phyloP scores from a whole-genome alignment of 1,140 invertebrate species.

The Drosophila serrata region DNA sequence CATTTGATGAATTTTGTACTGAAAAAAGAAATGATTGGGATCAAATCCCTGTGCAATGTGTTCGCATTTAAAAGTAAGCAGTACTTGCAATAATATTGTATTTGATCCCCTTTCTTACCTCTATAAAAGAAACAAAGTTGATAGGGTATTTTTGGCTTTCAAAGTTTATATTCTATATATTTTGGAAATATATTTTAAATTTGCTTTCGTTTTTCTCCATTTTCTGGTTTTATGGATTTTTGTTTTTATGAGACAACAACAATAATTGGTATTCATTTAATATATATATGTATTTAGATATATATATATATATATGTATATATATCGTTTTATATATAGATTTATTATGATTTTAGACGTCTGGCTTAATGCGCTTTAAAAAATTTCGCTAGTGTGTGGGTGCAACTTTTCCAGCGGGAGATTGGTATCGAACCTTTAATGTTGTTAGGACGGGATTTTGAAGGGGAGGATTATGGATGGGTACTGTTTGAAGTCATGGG shows the following conservation, averaged over 20 bases:
- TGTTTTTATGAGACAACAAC: constrained; percentile 75
- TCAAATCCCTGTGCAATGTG: too few species aligned
- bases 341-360: constrained; percentile 64
- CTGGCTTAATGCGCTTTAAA: constrained; percentile 58
- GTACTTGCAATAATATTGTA: not conserved
- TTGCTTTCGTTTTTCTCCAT: constrained; percentile 52
- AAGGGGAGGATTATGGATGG: constrained; percentile 6
- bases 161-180: constrained; percentile 79
- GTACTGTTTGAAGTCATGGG: constrained; percentile 3
- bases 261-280: constrained; percentile 82
- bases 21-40: too few species aligned
- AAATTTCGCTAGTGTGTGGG: constrained; percentile 79
- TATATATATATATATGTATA: constrained; percentile 57
- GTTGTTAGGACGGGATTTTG: constrained; percentile 3
- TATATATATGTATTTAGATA: constrained; percentile 71
- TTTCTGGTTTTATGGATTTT: constrained; percentile 38
- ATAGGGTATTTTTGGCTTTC: constrained; percentile 59
- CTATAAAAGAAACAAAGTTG: constrained; percentile 7
- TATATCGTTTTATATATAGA: constrained; percentile 50
- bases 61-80: too few species aligned
- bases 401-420: constrained; percentile 54
- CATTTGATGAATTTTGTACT: too few species aligned
- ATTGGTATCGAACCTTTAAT: not conserved
- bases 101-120: not conserved
- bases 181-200: constrained; percentile 65